phyloP scores from a whole-genome alignment of 2,113 vertebrate species.

The Macaca fascicularis region T2T-MFA8v1.1 NC_088388.1:29757001-29757500 shows the following conservation, averaged over 20 bases:
- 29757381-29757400: not conserved
- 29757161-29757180: not conserved
- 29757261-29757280: not conserved
- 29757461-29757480: not conserved
- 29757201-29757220: not conserved
- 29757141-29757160: not conserved
- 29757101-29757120: not conserved
- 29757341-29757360: not conserved
- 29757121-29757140: not conserved
- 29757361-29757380: not conserved
- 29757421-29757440: not conserved
- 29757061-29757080: not conserved
- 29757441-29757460: not conserved
- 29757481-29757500: not conserved
- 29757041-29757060: not conserved
- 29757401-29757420: too few species aligned
- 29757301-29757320: not conserved
- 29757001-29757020: not conserved
- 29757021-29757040: not conserved
- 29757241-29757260: not conserved
- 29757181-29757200: not conserved
- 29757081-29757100: not conserved
- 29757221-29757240: not conserved
- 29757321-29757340: not conserved
- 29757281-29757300: not conserved